Evolutionary conservation across 2,113 vertebrate species (phyloP), one percentile per base, ranked within the genome.

Genomic region (Sturnira hondurensis): DNA sequence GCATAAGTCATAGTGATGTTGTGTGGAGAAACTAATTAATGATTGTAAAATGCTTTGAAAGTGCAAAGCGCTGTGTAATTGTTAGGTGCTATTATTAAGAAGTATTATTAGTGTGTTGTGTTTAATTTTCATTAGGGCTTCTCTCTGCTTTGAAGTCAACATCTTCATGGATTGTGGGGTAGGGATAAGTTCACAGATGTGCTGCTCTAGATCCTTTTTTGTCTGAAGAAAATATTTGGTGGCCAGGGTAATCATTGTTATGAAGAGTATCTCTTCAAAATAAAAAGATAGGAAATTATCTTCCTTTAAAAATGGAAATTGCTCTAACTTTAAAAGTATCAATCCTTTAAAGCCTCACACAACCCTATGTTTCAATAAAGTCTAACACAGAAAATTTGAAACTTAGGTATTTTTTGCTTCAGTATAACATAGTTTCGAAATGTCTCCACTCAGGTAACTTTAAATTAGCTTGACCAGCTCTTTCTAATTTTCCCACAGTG

Each of bases 1-100:
- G 78, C 89, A 11, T 97, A n/a, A 97, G 80, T 97, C 88, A 78
- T 61, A 76, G 85, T 87, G 71, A 41, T 96, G 91, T 92, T 96
- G 88, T 97, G 96, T 95, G 96, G 88, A 73, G 97, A 93, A 97
- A 97, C 94, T 98, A 97, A 97, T 97, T 97, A 97, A 97, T 84
- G 94, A 97, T 96, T 95, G 20, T 89, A 94, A 97, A 97, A 45
- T 86, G 68, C 81, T 50, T 97, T 97, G 96, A 97, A 97, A 95
- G 86, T 94, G 58, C 93, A 97, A 96, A 97, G 56, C 68, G 22
- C 91, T 93, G 54, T 94, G 85, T 96, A 96, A 97, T 97, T 90
- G 88, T 92, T 90, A 90, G 91, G 94, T 97, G 71, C 89, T 92
- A 82, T 96, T 96, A 97, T 97, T 85, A 96, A 97, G 96, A 93